Conservation (phyloP, 2,888 invertebrate genomes). For the Lochmaea capreae region DNA sequence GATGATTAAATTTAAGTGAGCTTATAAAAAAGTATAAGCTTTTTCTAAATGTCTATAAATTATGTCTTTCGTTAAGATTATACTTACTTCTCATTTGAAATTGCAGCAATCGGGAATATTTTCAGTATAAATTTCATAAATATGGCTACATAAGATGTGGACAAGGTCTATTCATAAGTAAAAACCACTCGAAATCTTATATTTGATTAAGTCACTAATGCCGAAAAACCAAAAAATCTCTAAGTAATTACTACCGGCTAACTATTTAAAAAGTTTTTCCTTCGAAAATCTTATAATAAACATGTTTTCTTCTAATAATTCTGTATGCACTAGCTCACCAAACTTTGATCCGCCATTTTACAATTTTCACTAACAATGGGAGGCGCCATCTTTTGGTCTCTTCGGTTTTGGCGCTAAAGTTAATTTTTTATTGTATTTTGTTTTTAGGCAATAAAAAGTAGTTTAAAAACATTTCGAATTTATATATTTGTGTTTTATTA, state of each 20-base stretch:
- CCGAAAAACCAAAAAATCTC: conserved; percentile 36
- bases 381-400: conserved; percentile 73
- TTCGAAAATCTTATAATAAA: conserved; percentile 46
- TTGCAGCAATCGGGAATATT: conserved; percentile 55
- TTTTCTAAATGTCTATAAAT: neutral
- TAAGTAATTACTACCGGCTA: conserved; percentile 34
- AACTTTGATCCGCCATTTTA: conserved; percentile 78
- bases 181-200: conserved; percentile 46
- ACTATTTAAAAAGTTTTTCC: conserved; percentile 42
- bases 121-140: conserved; percentile 67
- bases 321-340: conserved; percentile 69
- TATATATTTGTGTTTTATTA: neutral
- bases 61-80: conserved; percentile 6
- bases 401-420: conserved; percentile 52
- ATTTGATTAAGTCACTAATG: conserved; percentile 43
- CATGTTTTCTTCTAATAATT: conserved; percentile 55
- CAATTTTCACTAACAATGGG: conserved; percentile 73
- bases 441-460: neutral
- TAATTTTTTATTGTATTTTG: conserved; percentile 42
- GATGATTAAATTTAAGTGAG: conserved; percentile 39
- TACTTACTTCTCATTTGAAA: conserved; percentile 62
- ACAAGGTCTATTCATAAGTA: conserved; percentile 52
- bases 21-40: conserved; percentile 9
- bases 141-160: conserved; percentile 70
- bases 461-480: neutral